phyloP scores from a whole-genome alignment of 2,797 vertebrate genomes.

The Clarias platycephalus region DNA sequence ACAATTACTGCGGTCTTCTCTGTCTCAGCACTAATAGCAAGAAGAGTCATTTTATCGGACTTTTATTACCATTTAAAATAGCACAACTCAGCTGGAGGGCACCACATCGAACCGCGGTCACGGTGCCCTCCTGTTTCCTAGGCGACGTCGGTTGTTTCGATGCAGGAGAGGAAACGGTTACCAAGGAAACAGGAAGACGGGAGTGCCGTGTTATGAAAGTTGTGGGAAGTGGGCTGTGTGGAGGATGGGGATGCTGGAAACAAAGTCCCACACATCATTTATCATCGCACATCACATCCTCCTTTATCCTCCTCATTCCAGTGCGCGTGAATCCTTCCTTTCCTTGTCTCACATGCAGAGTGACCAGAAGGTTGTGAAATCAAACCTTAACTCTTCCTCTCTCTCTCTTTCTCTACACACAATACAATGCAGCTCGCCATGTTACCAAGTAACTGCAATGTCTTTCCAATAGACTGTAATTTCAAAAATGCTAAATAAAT shows the following conservation, averaged over 20 bases:
- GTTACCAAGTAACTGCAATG: not conserved
- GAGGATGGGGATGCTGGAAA: constrained; percentile 31
- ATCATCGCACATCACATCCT: constrained; percentile 21
- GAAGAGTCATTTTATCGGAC: constrained; percentile 39
- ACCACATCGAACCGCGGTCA: constrained; percentile 41
- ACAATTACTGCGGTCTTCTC: not conserved
- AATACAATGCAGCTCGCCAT: not conserved
- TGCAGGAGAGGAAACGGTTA: constrained; percentile 55
- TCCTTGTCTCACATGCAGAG: not conserved
- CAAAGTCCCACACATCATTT: constrained; percentile 23
- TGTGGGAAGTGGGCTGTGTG: constrained; percentile 55
- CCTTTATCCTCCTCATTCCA: not conserved
- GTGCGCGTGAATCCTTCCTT: not conserved
- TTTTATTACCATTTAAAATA: constrained; percentile 50
- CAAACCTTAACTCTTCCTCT: not conserved
- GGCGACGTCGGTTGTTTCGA: constrained; percentile 58
- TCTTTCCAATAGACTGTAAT: not conserved
- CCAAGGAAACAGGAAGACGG: constrained; percentile 63
- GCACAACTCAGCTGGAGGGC: constrained; percentile 39
- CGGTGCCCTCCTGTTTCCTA: constrained; percentile 59
- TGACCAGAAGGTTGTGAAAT: not conserved
- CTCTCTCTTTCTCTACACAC: not conserved
- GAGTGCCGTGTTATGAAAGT: constrained; percentile 57
- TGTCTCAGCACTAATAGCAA: constrained; percentile 23
- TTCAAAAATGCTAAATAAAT: no score